Percentiles rank a stretch among this genome's conserved stretches.
phyloP scores from a whole-genome alignment of 2,797 vertebrate genomes.

The Artibeus lituratus region DNA sequence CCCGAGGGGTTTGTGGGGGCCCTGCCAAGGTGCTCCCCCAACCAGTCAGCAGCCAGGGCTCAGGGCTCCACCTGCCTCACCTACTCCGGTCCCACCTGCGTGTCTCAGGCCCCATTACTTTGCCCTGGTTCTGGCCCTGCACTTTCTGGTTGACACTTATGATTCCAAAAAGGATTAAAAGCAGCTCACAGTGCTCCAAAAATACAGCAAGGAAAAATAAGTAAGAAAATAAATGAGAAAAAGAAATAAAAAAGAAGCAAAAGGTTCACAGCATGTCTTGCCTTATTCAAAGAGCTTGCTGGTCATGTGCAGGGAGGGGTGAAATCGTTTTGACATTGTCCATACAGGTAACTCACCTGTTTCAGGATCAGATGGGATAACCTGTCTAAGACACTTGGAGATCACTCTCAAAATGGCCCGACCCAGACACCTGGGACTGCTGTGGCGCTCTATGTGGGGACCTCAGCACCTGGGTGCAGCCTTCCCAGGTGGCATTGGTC shows the following conservation, averaged over 20 bases:
- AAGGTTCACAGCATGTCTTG: background rate
- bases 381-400: background rate
- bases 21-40: background rate
- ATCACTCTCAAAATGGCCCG: background rate
- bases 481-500: background rate
- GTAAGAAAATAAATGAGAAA: background rate
- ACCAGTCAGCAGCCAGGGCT: background rate
- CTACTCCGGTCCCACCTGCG: background rate
- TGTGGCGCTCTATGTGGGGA: background rate
- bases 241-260: background rate
- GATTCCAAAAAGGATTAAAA: background rate
- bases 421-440: background rate
- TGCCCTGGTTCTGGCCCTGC: background rate
- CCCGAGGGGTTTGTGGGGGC: background rate
- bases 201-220: background rate
- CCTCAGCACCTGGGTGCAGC: background rate
- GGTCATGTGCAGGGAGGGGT: fast-evolving
- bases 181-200: background rate
- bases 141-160: background rate
- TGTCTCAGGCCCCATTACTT: background rate
- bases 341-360: fast-evolving
- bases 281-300: background rate
- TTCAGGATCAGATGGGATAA: background rate
- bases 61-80: background rate
- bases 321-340: background rate